Percentiles rank a stretch among this genome's conserved stretches.
Conservation (phyloP, 2,113 vertebrate genomes). For the Carassius auratus region DNA sequence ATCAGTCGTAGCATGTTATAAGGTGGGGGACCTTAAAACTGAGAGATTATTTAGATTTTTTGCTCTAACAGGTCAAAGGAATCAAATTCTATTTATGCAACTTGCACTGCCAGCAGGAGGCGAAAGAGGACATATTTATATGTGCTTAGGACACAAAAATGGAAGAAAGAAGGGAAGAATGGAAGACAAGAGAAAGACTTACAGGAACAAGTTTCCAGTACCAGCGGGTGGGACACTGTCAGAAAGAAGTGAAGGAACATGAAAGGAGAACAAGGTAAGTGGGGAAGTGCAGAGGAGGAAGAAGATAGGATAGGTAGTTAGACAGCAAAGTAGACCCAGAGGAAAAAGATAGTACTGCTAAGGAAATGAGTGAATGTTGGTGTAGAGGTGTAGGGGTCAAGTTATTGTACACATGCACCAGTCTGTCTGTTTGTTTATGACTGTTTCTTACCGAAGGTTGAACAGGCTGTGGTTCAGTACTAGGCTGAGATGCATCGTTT, state of each 20-base stretch:
- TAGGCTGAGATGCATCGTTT: slow-evolving; percentile 69
- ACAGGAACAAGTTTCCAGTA: slow-evolving; percentile 86
- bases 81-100: neutral
- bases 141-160: slow-evolving; percentile 64
- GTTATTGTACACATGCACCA: neutral
- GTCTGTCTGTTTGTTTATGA: neutral
- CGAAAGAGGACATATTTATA: slow-evolving; percentile 36
- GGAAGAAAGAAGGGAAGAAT: slow-evolving; percentile 61
- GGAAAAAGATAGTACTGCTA: slow-evolving; percentile 6
- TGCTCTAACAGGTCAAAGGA: neutral
- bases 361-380: neutral
- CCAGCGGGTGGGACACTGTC: slow-evolving; percentile 82
- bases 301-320: slow-evolving; percentile 15
- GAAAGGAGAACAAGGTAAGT: slow-evolving; percentile 50
- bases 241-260: slow-evolving; percentile 49
- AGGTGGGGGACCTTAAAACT: neutral
- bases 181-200: slow-evolving; percentile 73
- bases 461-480: slow-evolving; percentile 72
- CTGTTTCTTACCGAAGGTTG: slow-evolving; percentile 79
- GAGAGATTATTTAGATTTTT: neutral
- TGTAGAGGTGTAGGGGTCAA: neutral
- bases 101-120: slow-evolving; percentile 25
- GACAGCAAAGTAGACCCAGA: slow-evolving; percentile 8
- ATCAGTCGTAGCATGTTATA: neutral
- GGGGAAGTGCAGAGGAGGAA: slow-evolving; percentile 20